These are phyloP conservation scores for Buathra laborator DNA, from an alignment of 2,888 invertebrate genomes.

Conservation along the genomic window DNA sequence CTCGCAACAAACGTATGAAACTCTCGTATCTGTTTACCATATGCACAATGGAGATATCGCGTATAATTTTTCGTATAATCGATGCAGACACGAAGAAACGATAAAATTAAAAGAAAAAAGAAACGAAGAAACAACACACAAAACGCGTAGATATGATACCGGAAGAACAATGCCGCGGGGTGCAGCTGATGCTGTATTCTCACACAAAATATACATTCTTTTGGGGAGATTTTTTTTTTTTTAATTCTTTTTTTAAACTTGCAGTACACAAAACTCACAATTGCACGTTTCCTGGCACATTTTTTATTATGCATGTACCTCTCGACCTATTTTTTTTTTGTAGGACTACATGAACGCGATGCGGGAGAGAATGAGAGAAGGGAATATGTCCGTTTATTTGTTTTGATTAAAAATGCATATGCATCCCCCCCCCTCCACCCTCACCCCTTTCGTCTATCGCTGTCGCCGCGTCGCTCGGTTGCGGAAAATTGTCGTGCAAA, in stretches of 20 bases:
- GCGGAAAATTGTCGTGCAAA: constrained; percentile 30
- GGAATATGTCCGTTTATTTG: constrained; percentile 63
- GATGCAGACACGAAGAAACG: background rate
- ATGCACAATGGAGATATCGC: background rate
- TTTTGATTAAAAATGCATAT: constrained; percentile 66
- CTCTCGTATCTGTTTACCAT: constrained; percentile 8
- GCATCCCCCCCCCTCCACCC: constrained; percentile 3
- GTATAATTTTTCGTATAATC: background rate
- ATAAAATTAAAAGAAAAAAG: background rate
- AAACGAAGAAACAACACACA: background rate
- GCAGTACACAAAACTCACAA: constrained; percentile 38
- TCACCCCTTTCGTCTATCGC: constrained; percentile 26
- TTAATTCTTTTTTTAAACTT: constrained; percentile 10
- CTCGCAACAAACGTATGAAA: background rate
- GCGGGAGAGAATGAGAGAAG: constrained; percentile 46
- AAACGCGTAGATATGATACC: background rate
- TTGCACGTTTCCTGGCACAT: constrained; percentile 30
- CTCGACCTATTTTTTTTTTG: constrained; percentile 51
- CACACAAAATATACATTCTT: background rate
- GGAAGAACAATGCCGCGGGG: background rate
- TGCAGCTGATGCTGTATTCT: background rate
- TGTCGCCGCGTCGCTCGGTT: constrained; percentile 28
- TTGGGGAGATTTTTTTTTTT: background rate
- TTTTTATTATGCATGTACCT: constrained; percentile 61
- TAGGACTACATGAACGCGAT: constrained; percentile 36